A percentile compares a stretch with the other conserved stretches of the same genome.
These are phyloP conservation scores for Aptenodytes patagonicus DNA, from an alignment of 2,113 vertebrate species.

Conservation along the genomic window DNA sequence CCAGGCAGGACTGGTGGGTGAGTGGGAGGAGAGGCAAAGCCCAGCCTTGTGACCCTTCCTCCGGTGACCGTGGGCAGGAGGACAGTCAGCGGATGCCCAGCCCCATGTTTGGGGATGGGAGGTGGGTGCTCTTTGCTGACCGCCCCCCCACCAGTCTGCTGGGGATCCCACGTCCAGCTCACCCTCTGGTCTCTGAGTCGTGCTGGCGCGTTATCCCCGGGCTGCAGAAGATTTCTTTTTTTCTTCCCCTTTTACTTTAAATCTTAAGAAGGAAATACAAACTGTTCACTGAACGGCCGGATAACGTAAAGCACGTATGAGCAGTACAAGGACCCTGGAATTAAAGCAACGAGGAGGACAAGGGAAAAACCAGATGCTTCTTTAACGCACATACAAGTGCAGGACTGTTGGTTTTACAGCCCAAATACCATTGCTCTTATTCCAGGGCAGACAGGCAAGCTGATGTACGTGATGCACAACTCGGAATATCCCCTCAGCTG, in stretches of 20 bases:
- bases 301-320: accelerated
- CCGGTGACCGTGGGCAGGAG: accelerated
- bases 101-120: background rate
- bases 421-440: background rate
- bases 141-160: background rate
- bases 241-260: background rate
- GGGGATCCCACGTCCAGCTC: accelerated
- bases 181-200: accelerated
- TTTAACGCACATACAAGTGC: background rate
- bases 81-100: background rate
- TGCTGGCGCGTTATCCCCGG: background rate
- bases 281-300: accelerated
- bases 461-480: slow-evolving; percentile 98
- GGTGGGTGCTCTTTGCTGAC: background rate
- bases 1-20: background rate
- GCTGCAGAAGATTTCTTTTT: background rate
- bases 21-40: background rate
- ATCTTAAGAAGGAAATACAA: background rate
- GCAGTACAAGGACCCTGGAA: background rate
- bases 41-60: background rate
- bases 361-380: background rate
- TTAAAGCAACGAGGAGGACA: background rate
- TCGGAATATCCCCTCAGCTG: slow-evolving; percentile 94
- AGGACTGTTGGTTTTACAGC: background rate
- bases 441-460: slow-evolving; percentile 90